A percentile compares a stretch with the other conserved stretches of the same genome.
Conservation (phyloP, 2,888 invertebrate species). For the Carabus problematicus region DNA sequence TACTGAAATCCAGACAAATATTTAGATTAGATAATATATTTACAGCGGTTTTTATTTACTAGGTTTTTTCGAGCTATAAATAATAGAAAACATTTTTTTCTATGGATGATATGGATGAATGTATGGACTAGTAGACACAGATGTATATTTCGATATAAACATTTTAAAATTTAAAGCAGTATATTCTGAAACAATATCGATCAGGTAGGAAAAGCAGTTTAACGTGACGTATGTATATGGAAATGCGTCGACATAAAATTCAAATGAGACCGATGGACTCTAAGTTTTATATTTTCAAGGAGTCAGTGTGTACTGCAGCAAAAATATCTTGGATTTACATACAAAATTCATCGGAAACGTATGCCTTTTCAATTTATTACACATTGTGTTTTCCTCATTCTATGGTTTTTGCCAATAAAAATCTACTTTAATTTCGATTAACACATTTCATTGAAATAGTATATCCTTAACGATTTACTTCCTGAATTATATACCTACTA, state of each 20-base stretch:
- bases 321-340: conserved; percentile 14
- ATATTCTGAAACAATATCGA: conserved; percentile 23
- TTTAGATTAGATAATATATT: no score
- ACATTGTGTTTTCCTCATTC: not conserved
- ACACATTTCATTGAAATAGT: not conserved
- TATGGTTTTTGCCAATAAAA: not conserved
- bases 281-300: conserved; percentile 29
- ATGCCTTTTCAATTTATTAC: conserved; percentile 6
- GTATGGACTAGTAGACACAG: no score
- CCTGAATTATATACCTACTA: no score
- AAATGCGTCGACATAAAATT: conserved; percentile 35
- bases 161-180: no score
- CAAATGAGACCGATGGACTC: conserved; percentile 34
- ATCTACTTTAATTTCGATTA: conserved; percentile 15
- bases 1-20: no score
- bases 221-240: conserved; percentile 38
- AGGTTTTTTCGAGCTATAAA: no score
- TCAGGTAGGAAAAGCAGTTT: conserved; percentile 30
- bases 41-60: no score
- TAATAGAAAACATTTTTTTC: no score
- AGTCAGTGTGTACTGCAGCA: conserved; percentile 3
- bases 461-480: no score
- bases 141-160: no score
- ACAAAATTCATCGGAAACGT: conserved; percentile 7
- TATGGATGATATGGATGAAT: no score